These are phyloP conservation scores for Dicrurus megarhynchus DNA, from an alignment of 2,113 vertebrate genomes.

Conservation along the genomic window DNA sequence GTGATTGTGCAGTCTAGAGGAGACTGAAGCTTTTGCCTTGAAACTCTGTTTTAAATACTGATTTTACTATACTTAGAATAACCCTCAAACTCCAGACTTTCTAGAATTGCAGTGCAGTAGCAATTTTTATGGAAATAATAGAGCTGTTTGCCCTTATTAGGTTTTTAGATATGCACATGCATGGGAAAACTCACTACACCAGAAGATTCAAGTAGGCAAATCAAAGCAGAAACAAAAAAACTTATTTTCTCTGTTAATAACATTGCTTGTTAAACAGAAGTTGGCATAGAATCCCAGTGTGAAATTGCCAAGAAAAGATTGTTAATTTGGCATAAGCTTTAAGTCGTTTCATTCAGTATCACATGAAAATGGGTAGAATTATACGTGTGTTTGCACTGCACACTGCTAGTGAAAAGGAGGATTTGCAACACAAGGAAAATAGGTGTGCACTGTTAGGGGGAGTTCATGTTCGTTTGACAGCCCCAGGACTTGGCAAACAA, in stretches of 20 bases:
- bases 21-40: not conserved
- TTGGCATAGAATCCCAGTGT: constrained; percentile 10
- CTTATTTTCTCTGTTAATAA: constrained; percentile 51
- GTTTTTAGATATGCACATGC: not conserved
- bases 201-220: constrained; percentile 12
- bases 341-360: not conserved
- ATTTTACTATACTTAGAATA: not conserved
- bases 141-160: not conserved
- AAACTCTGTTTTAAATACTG: not conserved
- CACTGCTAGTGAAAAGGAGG: not conserved
- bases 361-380: not conserved
- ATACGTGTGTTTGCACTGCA: not conserved
- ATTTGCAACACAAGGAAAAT: not conserved
- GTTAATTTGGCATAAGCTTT: constrained; percentile 39
- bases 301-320: constrained; percentile 47
- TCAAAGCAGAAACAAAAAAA: constrained; percentile 29
- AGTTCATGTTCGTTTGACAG: constrained; percentile 20
- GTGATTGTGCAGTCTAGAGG: not conserved
- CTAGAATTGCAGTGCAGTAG: not conserved
- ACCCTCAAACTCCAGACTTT: not conserved
- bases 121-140: not conserved
- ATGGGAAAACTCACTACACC: not conserved
- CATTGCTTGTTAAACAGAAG: constrained; percentile 51
- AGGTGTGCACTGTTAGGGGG: constrained; percentile 4
- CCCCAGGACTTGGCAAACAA: constrained; percentile 29